Evolutionary conservation across 2,888 invertebrate genomes (phyloP).

Genomic region (Eupsilia transversa): DNA sequence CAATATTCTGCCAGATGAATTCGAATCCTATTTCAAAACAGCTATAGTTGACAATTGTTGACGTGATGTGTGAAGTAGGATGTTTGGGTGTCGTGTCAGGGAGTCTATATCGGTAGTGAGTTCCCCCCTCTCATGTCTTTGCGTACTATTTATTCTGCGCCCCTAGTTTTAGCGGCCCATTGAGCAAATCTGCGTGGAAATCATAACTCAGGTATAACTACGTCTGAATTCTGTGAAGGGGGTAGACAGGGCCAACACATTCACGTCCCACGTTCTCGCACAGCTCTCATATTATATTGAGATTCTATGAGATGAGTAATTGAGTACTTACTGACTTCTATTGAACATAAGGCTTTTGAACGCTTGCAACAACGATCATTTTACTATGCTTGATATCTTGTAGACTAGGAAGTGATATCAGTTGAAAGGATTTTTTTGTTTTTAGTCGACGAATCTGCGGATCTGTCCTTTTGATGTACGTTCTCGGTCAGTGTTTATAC

Average conservation of each 20-base stretch:
- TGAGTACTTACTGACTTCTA: background rate
- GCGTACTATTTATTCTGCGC: conserved; percentile 81
- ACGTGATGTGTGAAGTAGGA: conserved; percentile 6
- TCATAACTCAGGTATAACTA: conserved; percentile 59
- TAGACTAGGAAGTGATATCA: background rate
- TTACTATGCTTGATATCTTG: too few species aligned
- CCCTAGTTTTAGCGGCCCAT: conserved; percentile 77
- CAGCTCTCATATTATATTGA: background rate
- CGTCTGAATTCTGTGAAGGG: conserved; percentile 1
- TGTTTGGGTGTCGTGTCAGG: conserved; percentile 28
- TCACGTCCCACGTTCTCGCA: background rate
- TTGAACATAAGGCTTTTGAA: background rate
- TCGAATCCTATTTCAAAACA: conserved; percentile 6
- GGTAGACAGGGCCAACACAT: background rate
- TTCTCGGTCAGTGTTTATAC: background rate
- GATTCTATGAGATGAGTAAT: background rate
- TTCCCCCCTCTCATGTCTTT: conserved; percentile 72
- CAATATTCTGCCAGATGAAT: conserved; percentile 22
- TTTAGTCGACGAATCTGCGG: background rate
- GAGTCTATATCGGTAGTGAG: conserved; percentile 80
- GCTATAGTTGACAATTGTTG: conserved; percentile 31
- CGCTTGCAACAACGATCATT: background rate
- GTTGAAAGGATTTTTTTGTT: background rate
- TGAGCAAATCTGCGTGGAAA: conserved; percentile 75
- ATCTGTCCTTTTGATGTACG: background rate